Conservation (phyloP, 2,113 vertebrate genomes). For the Pachypanchax playfairii region DNA sequence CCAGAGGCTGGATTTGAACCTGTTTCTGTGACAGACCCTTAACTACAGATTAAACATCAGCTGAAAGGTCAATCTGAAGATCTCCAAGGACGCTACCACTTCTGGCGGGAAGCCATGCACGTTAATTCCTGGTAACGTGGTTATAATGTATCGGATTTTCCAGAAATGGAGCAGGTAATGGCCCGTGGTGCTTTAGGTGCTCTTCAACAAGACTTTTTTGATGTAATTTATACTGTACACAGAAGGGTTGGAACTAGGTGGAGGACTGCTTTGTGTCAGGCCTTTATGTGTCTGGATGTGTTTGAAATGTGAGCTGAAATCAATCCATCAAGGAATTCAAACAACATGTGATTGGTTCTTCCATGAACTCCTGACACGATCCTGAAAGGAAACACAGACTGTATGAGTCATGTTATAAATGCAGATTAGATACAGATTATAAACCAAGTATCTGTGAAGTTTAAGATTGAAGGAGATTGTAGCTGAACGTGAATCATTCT, state of each 20-base stretch:
- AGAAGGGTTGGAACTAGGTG: conserved; percentile 11
- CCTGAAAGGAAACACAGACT: too few species aligned
- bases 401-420: too few species aligned
- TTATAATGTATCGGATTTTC: conserved; percentile 61
- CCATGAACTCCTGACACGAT: not conserved
- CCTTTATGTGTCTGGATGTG: not conserved
- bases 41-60: conserved; percentile 14
- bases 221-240: conserved; percentile 59
- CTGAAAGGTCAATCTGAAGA: conserved; percentile 41
- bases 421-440: too few species aligned
- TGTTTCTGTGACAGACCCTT: too few species aligned
- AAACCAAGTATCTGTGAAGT: too few species aligned
- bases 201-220: conserved; percentile 59
- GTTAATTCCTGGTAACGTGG: conserved; percentile 62
- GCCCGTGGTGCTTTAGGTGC: conserved; percentile 57
- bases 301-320: conserved; percentile 21
- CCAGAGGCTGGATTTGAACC: not conserved
- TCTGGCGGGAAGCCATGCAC: conserved; percentile 61
- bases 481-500: too few species aligned
- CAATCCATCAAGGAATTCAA: conserved; percentile 29
- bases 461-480: too few species aligned
- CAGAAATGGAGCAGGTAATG: conserved; percentile 66
- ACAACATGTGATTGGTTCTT: conserved; percentile 12
- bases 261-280: not conserved
- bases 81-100: conserved; percentile 44